Evolutionary conservation across 2,888 invertebrate genomes (phyloP).

Genomic region (Callinectes sapidus): DNA sequence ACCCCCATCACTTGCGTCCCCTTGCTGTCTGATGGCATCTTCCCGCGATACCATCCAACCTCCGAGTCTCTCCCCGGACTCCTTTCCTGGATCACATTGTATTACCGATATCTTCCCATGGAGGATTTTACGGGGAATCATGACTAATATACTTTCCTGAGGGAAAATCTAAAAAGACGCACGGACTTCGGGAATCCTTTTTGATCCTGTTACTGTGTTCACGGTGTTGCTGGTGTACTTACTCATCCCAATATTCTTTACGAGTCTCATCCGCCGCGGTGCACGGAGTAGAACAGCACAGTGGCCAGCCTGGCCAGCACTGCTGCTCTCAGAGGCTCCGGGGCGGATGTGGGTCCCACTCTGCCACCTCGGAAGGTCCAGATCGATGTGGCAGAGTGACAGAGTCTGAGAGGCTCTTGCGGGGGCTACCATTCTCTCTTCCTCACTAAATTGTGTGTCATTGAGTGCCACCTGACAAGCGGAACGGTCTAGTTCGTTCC

Average conservation of each 20-base stretch:
- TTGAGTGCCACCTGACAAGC: constrained; percentile 53
- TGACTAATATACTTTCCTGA: constrained; percentile 48
- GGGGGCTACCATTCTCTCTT: constrained; percentile 51
- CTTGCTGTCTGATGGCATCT: constrained; percentile 42
- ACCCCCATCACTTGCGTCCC: constrained; percentile 49
- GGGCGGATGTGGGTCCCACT: constrained; percentile 42
- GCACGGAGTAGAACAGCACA: constrained; percentile 4
- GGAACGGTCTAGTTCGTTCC: constrained; percentile 35
- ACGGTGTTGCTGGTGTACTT: constrained; percentile 60
- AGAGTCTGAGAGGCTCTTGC: constrained; percentile 52
- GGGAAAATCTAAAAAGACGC: constrained; percentile 54
- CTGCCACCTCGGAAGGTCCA: constrained; percentile 66
- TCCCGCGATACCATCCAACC: constrained; percentile 45
- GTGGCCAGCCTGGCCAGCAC: neutral
- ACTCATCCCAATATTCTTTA: constrained; percentile 53
- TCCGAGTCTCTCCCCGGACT: constrained; percentile 29
- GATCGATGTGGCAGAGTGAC: constrained; percentile 62
- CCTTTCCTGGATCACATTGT: constrained; percentile 38
- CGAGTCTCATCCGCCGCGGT: constrained; percentile 53
- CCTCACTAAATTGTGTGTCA: constrained; percentile 53
- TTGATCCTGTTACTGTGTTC: constrained; percentile 62
- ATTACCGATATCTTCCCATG: constrained; percentile 52
- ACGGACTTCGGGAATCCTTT: constrained; percentile 53
- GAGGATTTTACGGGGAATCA: constrained; percentile 56
- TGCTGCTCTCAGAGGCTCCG: neutral